Base-by-base conservation (phyloP, 2,888 invertebrate genomes). In the Meiosimyza decipiens region DNA sequence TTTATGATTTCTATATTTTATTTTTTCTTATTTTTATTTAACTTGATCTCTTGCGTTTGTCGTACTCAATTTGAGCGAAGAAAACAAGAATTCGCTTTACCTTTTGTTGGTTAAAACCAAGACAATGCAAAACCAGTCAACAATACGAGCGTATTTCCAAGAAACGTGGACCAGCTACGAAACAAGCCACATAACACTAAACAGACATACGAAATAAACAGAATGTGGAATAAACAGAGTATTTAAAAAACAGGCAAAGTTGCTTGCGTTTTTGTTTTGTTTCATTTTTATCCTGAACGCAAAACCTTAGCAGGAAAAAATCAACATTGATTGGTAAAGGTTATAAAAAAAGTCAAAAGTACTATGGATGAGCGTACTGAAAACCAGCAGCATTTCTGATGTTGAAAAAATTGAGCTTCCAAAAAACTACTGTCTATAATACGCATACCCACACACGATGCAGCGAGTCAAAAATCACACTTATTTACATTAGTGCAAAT, bases 161-260 rank as follows among this genome's bases (percentile, higher is more conserved):
- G 85, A 85, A 85, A 81, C 78, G 79, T 81, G 81, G 83, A 85
- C 85, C 84, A 85, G 85, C 85, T 85, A 85, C 84, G 84, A 84
- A 85, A 82, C 81, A 67, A 60, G 59, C 13, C 28, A 28, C 13
- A 28, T 28, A 28, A 6, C 40, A 40, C 9, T 22, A 12, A 15
- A 22, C 28, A 51, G 13, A 57, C 11, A 49, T 12, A 7, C 47
- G 59, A 16, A 57, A 33, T 22, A 16, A n/a, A 18, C 50, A 18
- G 22, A 64, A 13, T n/a, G 9, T 40, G 9, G 49, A 28, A 64
- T 50, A 64, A 13, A 15, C 63, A 47, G 11, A 22, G 5, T 9
- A 40, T 9, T 40, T 40, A 1, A 9, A 40, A 40, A 40, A 28
- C 28, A 28, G 28, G 28, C 28, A 28, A 40, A 40, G 55, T 59